A percentile compares a stretch with the other conserved stretches of the same genome.
These are phyloP conservation scores for Sciurus niger DNA, from an alignment of 2,113 vertebrate genomes.

Conservation along the genomic window DNA sequence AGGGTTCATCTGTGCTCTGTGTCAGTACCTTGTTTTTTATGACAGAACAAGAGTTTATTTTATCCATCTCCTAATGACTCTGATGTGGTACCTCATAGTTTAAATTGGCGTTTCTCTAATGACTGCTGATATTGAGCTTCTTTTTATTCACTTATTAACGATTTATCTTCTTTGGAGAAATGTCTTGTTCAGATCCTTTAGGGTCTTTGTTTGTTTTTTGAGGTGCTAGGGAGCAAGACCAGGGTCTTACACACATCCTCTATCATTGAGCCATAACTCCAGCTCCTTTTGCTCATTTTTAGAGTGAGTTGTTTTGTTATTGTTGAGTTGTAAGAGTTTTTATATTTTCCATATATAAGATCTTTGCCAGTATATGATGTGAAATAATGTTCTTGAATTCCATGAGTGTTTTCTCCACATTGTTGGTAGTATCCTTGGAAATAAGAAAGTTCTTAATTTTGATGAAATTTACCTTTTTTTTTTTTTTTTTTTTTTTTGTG, in stretches of 20 bases:
- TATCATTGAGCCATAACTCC: too few species aligned
- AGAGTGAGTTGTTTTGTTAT: slow-evolving; percentile 23
- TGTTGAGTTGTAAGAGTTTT: not conserved
- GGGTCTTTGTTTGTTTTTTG: too few species aligned
- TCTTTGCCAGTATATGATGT: not conserved
- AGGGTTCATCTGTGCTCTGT: not conserved
- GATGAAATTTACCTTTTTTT: not conserved
- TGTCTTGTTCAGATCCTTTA: not conserved
- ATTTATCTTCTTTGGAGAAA: slow-evolving; percentile 40
- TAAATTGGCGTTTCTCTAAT: slow-evolving; percentile 55
- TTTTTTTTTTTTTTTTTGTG: too few species aligned
- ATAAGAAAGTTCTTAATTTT: slow-evolving; percentile 54
- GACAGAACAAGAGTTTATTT: slow-evolving; percentile 19
- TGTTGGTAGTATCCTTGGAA: slow-evolving; percentile 10
- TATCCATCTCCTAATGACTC: not conserved
- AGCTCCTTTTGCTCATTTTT: not conserved
- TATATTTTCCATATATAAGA: not conserved
- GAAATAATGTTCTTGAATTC: slow-evolving; percentile 15
- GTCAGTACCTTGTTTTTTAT: not conserved
- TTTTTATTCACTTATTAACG: not conserved
- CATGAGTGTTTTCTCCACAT: not conserved
- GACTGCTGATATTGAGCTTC: not conserved
- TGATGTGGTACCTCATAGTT: not conserved
- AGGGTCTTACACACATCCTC: too few species aligned
- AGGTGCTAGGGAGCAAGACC: too few species aligned